These are phyloP conservation scores for Trissonchulus sp. DNA, from an alignment of 2,888 invertebrate species.

Conservation along the genomic window DNA sequence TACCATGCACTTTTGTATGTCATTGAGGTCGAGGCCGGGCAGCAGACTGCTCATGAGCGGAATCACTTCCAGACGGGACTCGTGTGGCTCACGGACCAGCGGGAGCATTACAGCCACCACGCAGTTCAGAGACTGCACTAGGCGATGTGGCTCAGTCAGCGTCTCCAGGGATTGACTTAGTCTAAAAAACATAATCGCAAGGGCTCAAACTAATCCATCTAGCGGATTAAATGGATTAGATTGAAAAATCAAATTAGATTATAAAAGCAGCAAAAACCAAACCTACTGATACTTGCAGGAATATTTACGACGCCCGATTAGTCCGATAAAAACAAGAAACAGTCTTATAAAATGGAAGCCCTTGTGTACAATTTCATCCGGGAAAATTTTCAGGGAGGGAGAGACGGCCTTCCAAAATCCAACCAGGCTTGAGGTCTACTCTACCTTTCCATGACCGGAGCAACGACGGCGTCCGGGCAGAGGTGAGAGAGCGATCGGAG, in stretches of 20 bases:
- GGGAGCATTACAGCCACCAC: slow-evolving; percentile 53
- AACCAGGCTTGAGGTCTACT: too few relatives aligned
- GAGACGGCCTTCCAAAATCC: too few relatives aligned
- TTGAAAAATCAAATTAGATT: too few relatives aligned
- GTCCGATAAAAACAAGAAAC: too few relatives aligned
- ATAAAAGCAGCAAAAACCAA: too few relatives aligned
- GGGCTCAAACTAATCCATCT: not conserved
- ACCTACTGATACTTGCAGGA: too few relatives aligned
- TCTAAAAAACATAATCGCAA: slow-evolving; percentile 40
- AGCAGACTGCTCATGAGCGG: slow-evolving; percentile 71
- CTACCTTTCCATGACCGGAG: slow-evolving; percentile 70
- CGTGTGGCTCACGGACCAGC: slow-evolving; percentile 48
- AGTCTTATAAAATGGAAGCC: too few relatives aligned
- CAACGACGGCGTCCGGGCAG: slow-evolving; percentile 73
- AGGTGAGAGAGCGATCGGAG: slow-evolving; percentile 67
- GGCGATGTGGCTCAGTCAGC: slow-evolving; percentile 74
- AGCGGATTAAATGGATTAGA: not conserved
- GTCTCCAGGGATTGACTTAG: slow-evolving; percentile 74
- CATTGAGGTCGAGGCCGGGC: slow-evolving; percentile 85
- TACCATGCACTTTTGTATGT: slow-evolving; percentile 61
- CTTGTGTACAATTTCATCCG: too few relatives aligned
- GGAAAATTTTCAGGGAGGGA: too few relatives aligned
- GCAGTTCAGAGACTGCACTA: slow-evolving; percentile 55
- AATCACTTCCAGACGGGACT: slow-evolving; percentile 58
- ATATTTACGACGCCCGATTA: too few relatives aligned